Base-by-base conservation (phyloP, 2,888 invertebrate genomes). In the Conus canariensis region DNA sequence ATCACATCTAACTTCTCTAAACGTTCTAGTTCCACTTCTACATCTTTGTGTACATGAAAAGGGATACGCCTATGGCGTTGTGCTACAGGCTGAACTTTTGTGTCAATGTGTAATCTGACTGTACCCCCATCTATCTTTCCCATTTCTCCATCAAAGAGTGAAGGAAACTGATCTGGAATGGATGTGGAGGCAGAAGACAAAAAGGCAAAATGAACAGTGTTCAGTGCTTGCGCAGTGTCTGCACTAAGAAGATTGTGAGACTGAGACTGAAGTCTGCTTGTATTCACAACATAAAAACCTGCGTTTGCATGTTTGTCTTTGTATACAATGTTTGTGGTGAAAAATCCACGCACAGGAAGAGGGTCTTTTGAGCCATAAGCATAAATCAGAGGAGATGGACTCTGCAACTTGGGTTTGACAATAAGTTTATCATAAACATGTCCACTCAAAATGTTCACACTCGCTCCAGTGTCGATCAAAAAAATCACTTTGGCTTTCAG, bases 1-100 rank as follows among this genome's bases (percentile, higher is more conserved):
- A 92, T 93, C 14, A 93, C 90, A 85, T 92, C 92, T 12, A 91
- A 16, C 59, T 90, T 45, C 30, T 93, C 67, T 19, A 92, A 89
- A 70, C 92, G 64, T 14, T 92, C 60, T 56, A 93, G 77, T 88
- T 93, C 92, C 10, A 87, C 82, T 82, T 91, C 92, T 1, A 93
- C 91, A 77, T 90, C 92, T n/a, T 90, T 86, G 22, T 92, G 16
- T 7, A 91, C 30, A 82, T 89, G 89, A 88, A 91, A 92, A 45
- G 90, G 91, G 56, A 89, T 91, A 6, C 87, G 58, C n/a, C 90
- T 60, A 60, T 90, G 90, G 70, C 60, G 77, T 59, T 90, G 90
- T 6, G 90, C 88, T 5, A 91, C 91, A 22, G 92, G 93, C 77
- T 90, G 88, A 8, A 94, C 91, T 60, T 30, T 45, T 2, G 45